Percentiles rank a stretch among this genome's conserved stretches.
phyloP scores from a whole-genome alignment of 2,113 vertebrate species.

The Laticauda laticaudata region DNA sequence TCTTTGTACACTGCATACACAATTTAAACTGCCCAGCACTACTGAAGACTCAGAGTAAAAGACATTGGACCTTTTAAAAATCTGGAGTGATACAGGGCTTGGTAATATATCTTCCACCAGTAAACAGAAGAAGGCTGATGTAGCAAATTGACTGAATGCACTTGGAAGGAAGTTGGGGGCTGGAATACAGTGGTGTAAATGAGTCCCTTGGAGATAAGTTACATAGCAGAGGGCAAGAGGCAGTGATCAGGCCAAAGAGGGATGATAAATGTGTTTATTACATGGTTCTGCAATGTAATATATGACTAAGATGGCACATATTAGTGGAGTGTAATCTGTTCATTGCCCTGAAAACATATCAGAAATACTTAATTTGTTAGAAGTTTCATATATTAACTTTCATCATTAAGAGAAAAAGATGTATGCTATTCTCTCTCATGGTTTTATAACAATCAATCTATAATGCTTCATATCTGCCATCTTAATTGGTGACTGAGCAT shows the following conservation, averaged over 20 bases:
- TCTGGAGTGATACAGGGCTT: not conserved
- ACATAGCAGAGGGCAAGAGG: not conserved
- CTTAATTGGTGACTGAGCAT: not conserved
- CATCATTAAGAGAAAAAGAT: not conserved
- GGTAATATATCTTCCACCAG: not conserved
- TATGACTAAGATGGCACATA: not conserved
- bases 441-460: not conserved
- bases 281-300: not conserved
- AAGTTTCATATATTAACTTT: not conserved
- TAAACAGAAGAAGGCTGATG: not conserved
- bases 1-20: fast-evolving
- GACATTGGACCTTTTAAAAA: not conserved
- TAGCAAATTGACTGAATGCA: not conserved
- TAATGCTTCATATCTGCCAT: not conserved
- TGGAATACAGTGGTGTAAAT: not conserved
- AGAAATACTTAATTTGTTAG: not conserved
- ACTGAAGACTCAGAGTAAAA: not conserved
- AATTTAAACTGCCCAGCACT: not conserved
- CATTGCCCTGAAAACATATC: not conserved
- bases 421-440: not conserved
- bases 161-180: not conserved
- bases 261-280: conserved; percentile 26
- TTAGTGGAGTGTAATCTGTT: not conserved
- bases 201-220: not conserved
- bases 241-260: conserved; percentile 1